A percentile compares a stretch with the other conserved stretches of the same genome.
phyloP scores from a whole-genome alignment of 2,113 vertebrate species.

The Pica pica region DNA sequence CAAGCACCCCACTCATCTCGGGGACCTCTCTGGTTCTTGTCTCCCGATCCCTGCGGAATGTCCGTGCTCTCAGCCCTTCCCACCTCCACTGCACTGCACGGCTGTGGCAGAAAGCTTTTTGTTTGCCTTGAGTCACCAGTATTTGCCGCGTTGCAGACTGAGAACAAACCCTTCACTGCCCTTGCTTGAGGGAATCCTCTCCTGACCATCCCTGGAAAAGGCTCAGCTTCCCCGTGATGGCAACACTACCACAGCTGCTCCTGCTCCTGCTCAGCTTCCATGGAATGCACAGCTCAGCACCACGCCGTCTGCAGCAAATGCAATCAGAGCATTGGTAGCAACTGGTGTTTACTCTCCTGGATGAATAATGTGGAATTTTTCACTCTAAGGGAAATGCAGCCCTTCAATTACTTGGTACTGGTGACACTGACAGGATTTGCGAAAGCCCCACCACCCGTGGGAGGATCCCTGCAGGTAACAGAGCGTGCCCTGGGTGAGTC shows the following conservation, averaged over 20 bases:
- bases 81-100: neutral
- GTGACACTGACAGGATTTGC: neutral
- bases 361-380: neutral
- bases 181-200: neutral
- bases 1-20: neutral
- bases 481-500: neutral
- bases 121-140: neutral
- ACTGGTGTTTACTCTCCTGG: neutral
- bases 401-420: neutral
- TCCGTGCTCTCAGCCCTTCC: neutral
- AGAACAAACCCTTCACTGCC: neutral
- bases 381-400: neutral
- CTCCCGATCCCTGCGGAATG: neutral
- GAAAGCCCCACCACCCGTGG: neutral
- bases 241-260: neutral
- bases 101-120: neutral
- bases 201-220: neutral
- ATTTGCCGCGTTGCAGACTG: neutral
- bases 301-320: neutral
- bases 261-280: neutral
- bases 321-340: neutral
- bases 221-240: accelerated
- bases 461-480: neutral
- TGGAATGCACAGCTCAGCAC: neutral
- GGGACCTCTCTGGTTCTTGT: neutral